Conservation (phyloP, 2,113 vertebrate species). For the Ciconia maguari region DNA sequence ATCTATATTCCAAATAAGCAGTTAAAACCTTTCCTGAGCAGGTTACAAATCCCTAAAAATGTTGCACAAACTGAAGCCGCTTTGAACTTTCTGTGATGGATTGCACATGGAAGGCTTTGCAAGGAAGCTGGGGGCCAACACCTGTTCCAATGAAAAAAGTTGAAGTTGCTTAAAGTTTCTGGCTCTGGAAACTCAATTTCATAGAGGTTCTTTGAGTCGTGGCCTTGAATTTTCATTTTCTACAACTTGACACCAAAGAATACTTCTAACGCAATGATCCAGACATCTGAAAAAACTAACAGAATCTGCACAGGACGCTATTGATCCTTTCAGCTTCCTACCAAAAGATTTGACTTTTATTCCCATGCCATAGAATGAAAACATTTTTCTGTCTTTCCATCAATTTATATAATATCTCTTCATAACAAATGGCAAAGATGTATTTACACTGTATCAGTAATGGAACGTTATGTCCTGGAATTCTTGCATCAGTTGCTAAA, state of each 20-base stretch:
- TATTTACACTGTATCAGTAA: neutral
- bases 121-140: neutral
- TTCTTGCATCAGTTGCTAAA: neutral
- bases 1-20: conserved; percentile 25
- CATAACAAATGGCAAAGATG: neutral
- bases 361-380: neutral
- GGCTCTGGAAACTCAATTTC: neutral
- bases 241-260: neutral
- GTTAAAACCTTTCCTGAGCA: conserved; percentile 30
- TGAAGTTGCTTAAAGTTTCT: neutral
- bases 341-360: neutral
- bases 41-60: conserved; percentile 18
- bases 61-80: neutral
- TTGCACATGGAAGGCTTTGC: neutral
- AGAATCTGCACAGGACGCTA: neutral
- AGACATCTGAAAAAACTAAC: neutral
- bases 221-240: neutral
- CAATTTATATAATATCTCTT: neutral
- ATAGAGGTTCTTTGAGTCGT: neutral
- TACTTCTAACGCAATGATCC: neutral
- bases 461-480: neutral
- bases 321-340: neutral
- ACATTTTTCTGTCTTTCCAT: neutral
- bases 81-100: conserved; percentile 7
- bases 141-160: conserved; percentile 9